Base-by-base conservation (phyloP, 2,888 invertebrate genomes). In the Petrolisthes cinctipes region DNA sequence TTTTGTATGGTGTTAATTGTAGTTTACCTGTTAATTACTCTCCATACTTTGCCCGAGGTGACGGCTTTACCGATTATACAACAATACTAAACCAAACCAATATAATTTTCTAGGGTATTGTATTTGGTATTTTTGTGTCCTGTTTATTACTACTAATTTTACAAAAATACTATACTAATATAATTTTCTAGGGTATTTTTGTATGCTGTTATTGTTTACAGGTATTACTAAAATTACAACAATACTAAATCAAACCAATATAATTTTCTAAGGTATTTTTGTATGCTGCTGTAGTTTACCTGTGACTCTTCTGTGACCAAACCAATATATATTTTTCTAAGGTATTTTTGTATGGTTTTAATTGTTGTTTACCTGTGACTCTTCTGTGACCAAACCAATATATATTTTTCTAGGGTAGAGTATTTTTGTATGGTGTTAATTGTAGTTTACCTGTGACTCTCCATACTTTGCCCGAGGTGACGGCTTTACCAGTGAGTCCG, bases 401-500 rank as follows among this genome's bases (percentile, higher is more conserved):
- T 37, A 37, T 37, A n/a, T 37, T 37, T 37, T 37, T 37, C 37
- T 37, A 37, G 2, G 37, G 37, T 37, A n/a, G n/a, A n/a, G n/a
- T 37, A 37, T 37, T 37, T 37, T 37, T 37, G 37, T 37, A 37
- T 37, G 2, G 37, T 37, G 37, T 37, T 37, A 37, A 37, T 37
- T 37, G 37, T 37, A 1, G 37, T 37, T 37, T 68, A 85, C 84
- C 84, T 4, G 84, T 85, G 37, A 85, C 57, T 79, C 84, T 78
- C 53, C n/a, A 66, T 11, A 79, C 37, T 9, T 11, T 61, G 6
- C 86, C 86, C 0, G 75, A 56, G 4, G 56, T 75, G 75, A 86
- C 56, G 56, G 37, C n/a, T 20, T 82, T 86, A 57, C 56, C 86
- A 11, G 86, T 86, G 66, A 86, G 61, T 37, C 86, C 86, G 7